These are phyloP conservation scores for Montipora capitata DNA, from an alignment of 92 coral and sea anemone genomes.

Conservation along the genomic window DNA sequence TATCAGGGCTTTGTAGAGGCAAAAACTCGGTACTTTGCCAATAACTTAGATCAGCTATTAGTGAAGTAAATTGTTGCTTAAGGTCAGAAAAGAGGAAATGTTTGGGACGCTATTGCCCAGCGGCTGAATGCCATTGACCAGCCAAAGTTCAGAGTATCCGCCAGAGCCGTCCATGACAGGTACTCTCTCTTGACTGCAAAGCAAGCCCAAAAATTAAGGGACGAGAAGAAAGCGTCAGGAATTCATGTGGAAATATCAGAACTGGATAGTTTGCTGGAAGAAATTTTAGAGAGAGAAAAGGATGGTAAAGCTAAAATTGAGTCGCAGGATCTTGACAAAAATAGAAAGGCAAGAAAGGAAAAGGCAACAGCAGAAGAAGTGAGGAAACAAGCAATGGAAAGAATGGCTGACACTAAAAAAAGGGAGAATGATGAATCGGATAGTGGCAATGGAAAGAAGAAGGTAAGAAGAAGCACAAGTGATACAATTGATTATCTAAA, in stretches of 20 bases:
- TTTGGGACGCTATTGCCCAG: conserved; percentile 42
- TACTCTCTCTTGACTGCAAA: conserved; percentile 24
- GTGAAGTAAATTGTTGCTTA: not conserved
- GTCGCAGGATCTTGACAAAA: conserved; percentile 5
- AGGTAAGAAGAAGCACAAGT: conserved; percentile 48
- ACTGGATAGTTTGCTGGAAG: conserved; percentile 13
- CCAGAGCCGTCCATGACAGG: conserved; percentile 62
- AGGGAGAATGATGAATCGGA: conserved; percentile 16
- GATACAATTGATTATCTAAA: conserved; percentile 34
- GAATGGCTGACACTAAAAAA: conserved; percentile 42
- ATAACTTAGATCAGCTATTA: not conserved
- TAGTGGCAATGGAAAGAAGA: conserved; percentile 5
- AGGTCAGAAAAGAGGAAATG: conserved; percentile 38
- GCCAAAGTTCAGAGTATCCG: conserved; percentile 55
- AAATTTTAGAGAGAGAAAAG: conserved; percentile 24
- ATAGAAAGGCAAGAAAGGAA: conserved; percentile 27
- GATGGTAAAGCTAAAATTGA: conserved; percentile 39
- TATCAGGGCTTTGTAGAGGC: conserved; percentile 23
- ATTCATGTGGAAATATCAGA: conserved; percentile 3
- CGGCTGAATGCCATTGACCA: conserved; percentile 21
- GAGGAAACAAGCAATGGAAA: conserved; percentile 75
- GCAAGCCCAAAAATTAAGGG: not conserved
- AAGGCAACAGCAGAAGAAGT: conserved; percentile 56
- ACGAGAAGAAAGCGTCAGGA: conserved; percentile 30
- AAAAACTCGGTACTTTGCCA: conserved; percentile 15